Evolutionary conservation across 2,888 invertebrate genomes (phyloP).

Genomic region (Standfussiana lucernea): DNA sequence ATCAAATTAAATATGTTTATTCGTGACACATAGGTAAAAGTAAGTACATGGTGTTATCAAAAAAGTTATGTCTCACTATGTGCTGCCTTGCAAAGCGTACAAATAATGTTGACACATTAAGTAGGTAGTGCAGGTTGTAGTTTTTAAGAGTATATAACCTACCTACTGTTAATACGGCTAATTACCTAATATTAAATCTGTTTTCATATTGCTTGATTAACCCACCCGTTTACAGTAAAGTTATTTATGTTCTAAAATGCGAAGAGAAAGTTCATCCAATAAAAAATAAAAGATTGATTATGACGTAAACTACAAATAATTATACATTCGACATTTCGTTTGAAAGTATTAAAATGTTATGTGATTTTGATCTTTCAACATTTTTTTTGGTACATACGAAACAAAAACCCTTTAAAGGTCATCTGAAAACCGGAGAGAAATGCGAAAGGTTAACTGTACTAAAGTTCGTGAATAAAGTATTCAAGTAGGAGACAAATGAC

Average conservation of each 20-base stretch:
- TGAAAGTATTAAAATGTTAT: slow-evolving; percentile 20
- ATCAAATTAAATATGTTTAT: no score
- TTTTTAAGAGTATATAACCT: no score
- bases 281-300: slow-evolving; percentile 7
- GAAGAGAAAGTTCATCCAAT: slow-evolving; percentile 1
- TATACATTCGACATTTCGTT: slow-evolving; percentile 11
- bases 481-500: slow-evolving; percentile 67
- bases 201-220: no score
- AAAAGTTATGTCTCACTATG: no score
- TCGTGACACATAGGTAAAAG: no score
- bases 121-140: no score
- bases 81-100: no score
- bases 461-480: slow-evolving; percentile 73
- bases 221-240: no score
- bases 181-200: no score
- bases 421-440: slow-evolving; percentile 48
- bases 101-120: no score
- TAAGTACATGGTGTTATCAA: no score
- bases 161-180: no score
- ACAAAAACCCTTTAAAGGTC: slow-evolving; percentile 29
- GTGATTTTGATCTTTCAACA: slow-evolving; percentile 6
- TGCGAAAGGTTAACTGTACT: slow-evolving; percentile 63
- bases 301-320: slow-evolving; percentile 1
- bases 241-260: neutral
- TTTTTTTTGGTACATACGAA: slow-evolving; percentile 16